phyloP scores from a whole-genome alignment of 2,113 vertebrate genomes.

The Anser brachyrhynchus region DNA sequence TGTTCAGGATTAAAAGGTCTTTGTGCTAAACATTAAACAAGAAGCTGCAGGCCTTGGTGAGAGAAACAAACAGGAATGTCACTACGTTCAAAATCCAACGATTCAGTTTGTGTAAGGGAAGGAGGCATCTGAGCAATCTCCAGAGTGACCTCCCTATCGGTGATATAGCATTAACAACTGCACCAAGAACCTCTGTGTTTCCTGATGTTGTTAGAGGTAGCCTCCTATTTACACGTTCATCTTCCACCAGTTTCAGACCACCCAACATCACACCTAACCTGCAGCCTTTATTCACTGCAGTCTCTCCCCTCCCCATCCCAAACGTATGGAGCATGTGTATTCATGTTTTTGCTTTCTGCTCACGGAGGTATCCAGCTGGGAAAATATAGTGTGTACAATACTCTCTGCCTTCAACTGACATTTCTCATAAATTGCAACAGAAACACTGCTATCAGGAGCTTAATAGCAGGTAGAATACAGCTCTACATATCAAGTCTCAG shows the following conservation, averaged over 20 bases:
- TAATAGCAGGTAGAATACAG: conserved; percentile 81
- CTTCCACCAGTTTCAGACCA: conserved; percentile 65
- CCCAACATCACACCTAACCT: conserved; percentile 65
- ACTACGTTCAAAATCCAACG: not conserved
- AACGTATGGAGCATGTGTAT: conserved; percentile 69
- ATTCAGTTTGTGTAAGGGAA: not conserved
- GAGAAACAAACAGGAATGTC: not conserved
- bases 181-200: not conserved
- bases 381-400: conserved; percentile 84
- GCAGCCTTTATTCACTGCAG: conserved; percentile 9
- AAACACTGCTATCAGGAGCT: conserved; percentile 84
- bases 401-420: conserved; percentile 82
- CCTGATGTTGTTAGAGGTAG: conserved; percentile 11
- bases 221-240: conserved; percentile 46
- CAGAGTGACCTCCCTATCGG: not conserved
- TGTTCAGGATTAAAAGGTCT: not conserved
- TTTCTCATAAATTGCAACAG: conserved; percentile 84
- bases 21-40: not conserved
- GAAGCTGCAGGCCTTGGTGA: not conserved
- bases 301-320: conserved; percentile 25
- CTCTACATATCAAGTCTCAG: conserved; percentile 79
- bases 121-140: not conserved
- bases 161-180: not conserved
- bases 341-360: conserved; percentile 80
- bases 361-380: conserved; percentile 83